Conservation (phyloP, 2,888 invertebrate genomes). For the Nephrotoma flavescens region DNA sequence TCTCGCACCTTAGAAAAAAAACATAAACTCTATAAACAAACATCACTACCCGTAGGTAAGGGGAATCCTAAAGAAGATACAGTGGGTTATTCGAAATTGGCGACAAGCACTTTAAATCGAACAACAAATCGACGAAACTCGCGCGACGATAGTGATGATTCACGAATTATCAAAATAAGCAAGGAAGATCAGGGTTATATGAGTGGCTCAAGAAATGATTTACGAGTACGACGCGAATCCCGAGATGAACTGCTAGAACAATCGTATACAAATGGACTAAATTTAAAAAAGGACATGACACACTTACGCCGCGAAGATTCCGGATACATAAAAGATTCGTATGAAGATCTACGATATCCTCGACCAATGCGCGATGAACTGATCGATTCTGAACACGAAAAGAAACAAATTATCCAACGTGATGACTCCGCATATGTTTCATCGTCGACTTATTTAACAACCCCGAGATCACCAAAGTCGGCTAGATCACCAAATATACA, state of each 20-base stretch:
- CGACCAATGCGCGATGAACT: conserved; percentile 27
- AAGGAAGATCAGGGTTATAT: conserved; percentile 21
- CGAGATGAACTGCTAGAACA: conserved; percentile 17
- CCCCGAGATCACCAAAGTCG: conserved; percentile 37
- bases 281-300: conserved; percentile 3
- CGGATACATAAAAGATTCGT: conserved; percentile 19
- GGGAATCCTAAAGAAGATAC: conserved; percentile 18
- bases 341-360: conserved; percentile 17
- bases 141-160: conserved; percentile 24
- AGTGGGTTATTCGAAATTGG: conserved; percentile 24
- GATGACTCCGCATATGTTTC: conserved; percentile 43
- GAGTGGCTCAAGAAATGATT: conserved; percentile 22
- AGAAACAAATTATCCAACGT: conserved; percentile 35
- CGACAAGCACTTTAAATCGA: conserved; percentile 14
- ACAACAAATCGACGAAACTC: conserved; percentile 25
- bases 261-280: background rate
- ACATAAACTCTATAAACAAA: conserved; percentile 15
- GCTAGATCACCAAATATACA: conserved; percentile 20
- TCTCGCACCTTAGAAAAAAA: conserved; percentile 30
- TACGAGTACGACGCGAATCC: conserved; percentile 19
- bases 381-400: conserved; percentile 34
- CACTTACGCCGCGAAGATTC: conserved; percentile 20
- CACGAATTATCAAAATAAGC: conserved; percentile 23
- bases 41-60: conserved; percentile 11
- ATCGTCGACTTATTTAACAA: conserved; percentile 41